A percentile compares a stretch with the other conserved stretches of the same genome.
Evolutionary conservation across 2,888 invertebrate species (phyloP).

Genomic region (Thera britannica): DNA sequence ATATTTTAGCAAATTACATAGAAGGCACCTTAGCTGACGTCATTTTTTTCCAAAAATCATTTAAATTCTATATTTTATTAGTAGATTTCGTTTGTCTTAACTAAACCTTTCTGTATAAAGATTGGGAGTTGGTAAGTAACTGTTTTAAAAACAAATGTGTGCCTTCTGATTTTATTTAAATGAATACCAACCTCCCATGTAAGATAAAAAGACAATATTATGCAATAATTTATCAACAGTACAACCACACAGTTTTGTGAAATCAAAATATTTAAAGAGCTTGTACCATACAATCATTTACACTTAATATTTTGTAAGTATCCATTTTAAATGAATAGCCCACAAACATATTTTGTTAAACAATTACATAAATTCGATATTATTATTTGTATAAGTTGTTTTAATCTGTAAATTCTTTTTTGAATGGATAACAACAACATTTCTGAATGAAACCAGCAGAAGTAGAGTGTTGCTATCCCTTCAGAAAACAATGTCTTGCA

Average conservation of each 20-base stretch:
- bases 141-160: constrained; percentile 7
- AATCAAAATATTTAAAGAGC: constrained; percentile 20
- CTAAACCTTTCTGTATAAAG: constrained; percentile 2
- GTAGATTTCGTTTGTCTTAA: neutral
- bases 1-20: constrained; percentile 3
- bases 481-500: neutral
- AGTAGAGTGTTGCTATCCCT: neutral
- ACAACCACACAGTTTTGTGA: constrained; percentile 15
- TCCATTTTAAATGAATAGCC: constrained; percentile 1
- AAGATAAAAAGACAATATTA: constrained; percentile 11
- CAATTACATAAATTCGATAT: constrained; percentile 2
- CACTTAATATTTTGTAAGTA: constrained; percentile 11
- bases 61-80: constrained; percentile 6
- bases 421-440: neutral
- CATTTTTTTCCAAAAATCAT: neutral
- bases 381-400: neutral
- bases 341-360: neutral
- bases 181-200: neutral
- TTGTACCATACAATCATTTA: constrained; percentile 16
- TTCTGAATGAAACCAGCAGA: neutral
- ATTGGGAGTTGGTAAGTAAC: neutral
- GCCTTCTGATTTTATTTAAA: constrained; percentile 17
- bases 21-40: constrained; percentile 7
- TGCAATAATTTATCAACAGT: constrained; percentile 1
- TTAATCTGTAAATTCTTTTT: neutral